Percentiles rank a stretch among this genome's conserved stretches.
These are phyloP conservation scores for Drosophila virilis DNA, from an alignment of 1,140 invertebrate species.

Conservation along the genomic window DNA sequence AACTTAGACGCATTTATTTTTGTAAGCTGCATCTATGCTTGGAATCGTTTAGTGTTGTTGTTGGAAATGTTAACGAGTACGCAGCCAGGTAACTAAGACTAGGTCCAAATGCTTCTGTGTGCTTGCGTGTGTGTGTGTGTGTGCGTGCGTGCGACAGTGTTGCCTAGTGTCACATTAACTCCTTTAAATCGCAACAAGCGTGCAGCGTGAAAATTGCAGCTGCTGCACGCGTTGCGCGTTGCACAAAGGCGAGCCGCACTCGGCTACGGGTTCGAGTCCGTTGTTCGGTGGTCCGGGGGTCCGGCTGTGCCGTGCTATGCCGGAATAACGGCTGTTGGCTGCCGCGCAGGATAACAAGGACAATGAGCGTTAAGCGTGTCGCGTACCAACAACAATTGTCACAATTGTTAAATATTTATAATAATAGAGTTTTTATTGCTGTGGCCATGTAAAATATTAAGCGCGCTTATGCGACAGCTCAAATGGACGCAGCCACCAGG, in stretches of 20 bases:
- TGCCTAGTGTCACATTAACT: conserved; percentile 49
- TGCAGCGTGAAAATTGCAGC: conserved; percentile 73
- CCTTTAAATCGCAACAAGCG: conserved; percentile 73
- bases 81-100: conserved; percentile 9
- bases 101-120: not conserved
- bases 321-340: conserved; percentile 15
- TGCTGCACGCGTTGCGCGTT: conserved; percentile 55
- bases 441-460: conserved; percentile 73
- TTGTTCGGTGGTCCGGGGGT: not conserved
- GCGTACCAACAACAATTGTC: conserved; percentile 72
- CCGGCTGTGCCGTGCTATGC: not conserved
- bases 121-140: not conserved
- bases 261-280: too few relatives aligned
- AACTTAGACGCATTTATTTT: not conserved
- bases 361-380: conserved; percentile 52
- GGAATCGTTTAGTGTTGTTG: conserved; percentile 31
- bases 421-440: conserved; percentile 74
- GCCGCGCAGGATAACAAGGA: conserved; percentile 37
- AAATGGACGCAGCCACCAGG: conserved; percentile 4
- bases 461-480: conserved; percentile 55
- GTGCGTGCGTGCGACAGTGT: conserved; percentile 21
- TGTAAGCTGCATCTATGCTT: not conserved
- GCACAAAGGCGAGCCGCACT: conserved; percentile 10
- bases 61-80: conserved; percentile 24
- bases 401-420: conserved; percentile 83